Evolutionary conservation across 2,113 vertebrate genomes (phyloP).

Genomic region (Ahaetulla prasina): DNA sequence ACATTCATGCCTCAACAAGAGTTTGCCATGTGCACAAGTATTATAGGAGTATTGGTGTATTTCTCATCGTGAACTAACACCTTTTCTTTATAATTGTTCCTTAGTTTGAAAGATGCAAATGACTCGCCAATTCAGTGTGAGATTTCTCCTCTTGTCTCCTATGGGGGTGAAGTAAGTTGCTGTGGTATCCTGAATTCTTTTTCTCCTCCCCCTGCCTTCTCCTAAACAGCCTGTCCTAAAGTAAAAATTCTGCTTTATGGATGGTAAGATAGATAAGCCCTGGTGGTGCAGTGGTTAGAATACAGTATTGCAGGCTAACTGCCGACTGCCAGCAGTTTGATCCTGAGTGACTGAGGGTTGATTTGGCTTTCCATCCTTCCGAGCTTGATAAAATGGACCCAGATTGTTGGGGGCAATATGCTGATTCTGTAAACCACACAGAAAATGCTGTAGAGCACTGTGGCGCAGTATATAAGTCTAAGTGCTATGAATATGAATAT

Average conservation of each 20-base stretch:
- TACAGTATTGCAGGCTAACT: background rate
- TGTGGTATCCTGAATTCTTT: background rate
- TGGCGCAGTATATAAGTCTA: background rate
- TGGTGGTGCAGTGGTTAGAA: background rate
- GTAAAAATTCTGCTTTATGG: background rate
- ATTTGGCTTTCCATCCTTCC: background rate
- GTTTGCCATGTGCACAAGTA: background rate
- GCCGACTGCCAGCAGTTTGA: background rate
- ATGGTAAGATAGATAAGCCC: background rate
- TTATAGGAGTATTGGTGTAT: no score
- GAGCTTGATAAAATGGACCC: background rate
- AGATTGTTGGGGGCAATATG: background rate
- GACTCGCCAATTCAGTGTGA: slow-evolving; percentile 95
- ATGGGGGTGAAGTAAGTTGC: slow-evolving; percentile 88
- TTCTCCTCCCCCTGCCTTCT: no score
- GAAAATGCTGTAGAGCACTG: background rate
- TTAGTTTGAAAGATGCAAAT: slow-evolving; percentile 89
- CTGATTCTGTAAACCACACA: background rate
- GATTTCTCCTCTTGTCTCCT: slow-evolving; percentile 91
- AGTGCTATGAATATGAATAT: background rate
- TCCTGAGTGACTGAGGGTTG: background rate
- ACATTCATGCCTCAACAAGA: background rate
- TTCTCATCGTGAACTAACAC: background rate
- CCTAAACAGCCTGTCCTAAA: background rate
- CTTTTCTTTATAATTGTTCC: background rate